Evolutionary conservation across 37 sponge, comb jelly and placozoan genomes (phyloP), one percentile per base, ranked within the genome.

Genomic region (Theonella swinhoei): DNA sequence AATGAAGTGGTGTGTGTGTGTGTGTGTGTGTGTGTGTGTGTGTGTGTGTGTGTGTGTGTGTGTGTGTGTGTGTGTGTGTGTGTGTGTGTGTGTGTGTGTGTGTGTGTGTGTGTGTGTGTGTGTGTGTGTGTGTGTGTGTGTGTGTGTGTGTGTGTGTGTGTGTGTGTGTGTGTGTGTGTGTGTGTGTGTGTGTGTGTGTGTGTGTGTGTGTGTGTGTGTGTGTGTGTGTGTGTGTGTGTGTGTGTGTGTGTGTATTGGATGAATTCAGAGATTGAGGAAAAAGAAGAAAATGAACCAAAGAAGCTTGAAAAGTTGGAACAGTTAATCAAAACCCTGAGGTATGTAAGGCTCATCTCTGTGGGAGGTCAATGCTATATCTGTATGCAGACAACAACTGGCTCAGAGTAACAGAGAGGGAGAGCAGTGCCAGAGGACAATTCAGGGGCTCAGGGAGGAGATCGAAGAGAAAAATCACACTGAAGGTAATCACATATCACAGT

Each of bases 311-410:
- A 47, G 14, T 14, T 47, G 7, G 54, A 47, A 47, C 54, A 47
- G 14, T 14, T 47, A 14, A 14, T 14, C 7, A 47, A 14, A 47
- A 14, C 14, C 14, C 54, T 47, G 14, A 47, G 54, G 54, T 72
- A 19, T 33, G 74, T 14, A 72, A 5, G 33, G 39, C 38, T 33
- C 39, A 19, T 19, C 23, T 72, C 24, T 26, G 30, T 78, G 23
- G 66, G 7, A 62, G 66, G n/a, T n/a, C n/a, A n/a, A 14, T 75
- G 33, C 35, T 25, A 4, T 31, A 3, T 36, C 29, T 9, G 38
- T 43, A 43, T 39, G 5, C 59, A 84, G 86, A 35, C 36, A 72
- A 42, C 87, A 87, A 66, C 35, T 87, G 3, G 23, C 47, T 35
- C 73, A 66, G 24, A 72, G 72, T 11, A 74, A 37, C 33, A 30